Percentiles rank a stretch among this genome's conserved stretches.
Conservation (phyloP, 2,888 invertebrate genomes). For the Neuroscelio doddi region DNA sequence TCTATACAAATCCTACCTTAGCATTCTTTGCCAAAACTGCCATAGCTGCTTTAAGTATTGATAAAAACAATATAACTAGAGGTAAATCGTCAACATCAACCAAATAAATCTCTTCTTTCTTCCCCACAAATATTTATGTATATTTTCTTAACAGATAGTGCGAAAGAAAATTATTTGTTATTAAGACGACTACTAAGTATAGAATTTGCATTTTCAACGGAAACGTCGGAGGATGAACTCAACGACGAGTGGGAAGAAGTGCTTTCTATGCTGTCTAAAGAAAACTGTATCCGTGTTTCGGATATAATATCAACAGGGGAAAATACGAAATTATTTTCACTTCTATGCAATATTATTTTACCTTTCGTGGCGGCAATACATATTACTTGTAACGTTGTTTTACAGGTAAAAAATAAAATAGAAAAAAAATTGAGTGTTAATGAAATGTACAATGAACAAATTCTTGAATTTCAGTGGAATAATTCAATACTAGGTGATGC, state of each 20-base stretch:
- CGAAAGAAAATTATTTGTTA: slow-evolving; percentile 57
- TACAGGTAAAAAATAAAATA: slow-evolving; percentile 71
- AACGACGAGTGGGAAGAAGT: slow-evolving; percentile 59
- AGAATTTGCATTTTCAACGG: slow-evolving; percentile 62
- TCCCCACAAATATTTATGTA: slow-evolving; percentile 5
- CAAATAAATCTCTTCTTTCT: neutral
- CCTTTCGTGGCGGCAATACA: slow-evolving; percentile 79
- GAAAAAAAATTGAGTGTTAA: slow-evolving; percentile 5
- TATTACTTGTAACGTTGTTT: slow-evolving; percentile 72
- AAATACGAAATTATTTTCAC: slow-evolving; percentile 72
- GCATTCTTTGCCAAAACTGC: slow-evolving; percentile 81
- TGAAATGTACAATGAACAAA: slow-evolving; percentile 49
- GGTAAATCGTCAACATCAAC: slow-evolving; percentile 54
- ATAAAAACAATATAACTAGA: slow-evolving; percentile 53
- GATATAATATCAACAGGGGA: slow-evolving; percentile 66
- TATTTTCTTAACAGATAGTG: slow-evolving; percentile 51
- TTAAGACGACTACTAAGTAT: slow-evolving; percentile 60
- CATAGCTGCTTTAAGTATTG: slow-evolving; percentile 74
- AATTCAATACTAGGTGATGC: slow-evolving; percentile 50
- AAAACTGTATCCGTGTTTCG: slow-evolving; percentile 50
- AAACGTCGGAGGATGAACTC: slow-evolving; percentile 49
- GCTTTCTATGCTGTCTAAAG: slow-evolving; percentile 51
- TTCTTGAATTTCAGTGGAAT: slow-evolving; percentile 60
- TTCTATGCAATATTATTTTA: slow-evolving; percentile 77
- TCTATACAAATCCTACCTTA: slow-evolving; percentile 84